A percentile compares a stretch with the other conserved stretches of the same genome.
These are phyloP conservation scores for Scaptomyza polygonia DNA, from an alignment of 2,888 invertebrate genomes.

Conservation along the genomic window DNA sequence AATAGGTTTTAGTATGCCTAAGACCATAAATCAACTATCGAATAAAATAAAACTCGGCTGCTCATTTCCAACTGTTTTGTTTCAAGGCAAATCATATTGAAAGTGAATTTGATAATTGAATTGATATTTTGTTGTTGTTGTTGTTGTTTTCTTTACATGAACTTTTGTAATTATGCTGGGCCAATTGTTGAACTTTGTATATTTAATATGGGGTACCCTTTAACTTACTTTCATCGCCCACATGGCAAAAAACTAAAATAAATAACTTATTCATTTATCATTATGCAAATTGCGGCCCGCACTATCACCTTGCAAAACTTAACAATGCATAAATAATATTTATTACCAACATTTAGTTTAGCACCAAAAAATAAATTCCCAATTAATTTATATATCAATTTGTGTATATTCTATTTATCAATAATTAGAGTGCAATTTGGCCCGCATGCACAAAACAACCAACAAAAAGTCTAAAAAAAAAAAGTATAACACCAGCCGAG, in stretches of 20 bases:
- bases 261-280: constrained; percentile 34
- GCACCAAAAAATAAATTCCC: constrained; percentile 5
- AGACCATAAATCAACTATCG: constrained; percentile 8
- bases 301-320: constrained; percentile 54
- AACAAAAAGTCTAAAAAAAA: constrained; percentile 1
- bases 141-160: constrained; percentile 8
- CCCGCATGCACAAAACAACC: constrained; percentile 61
- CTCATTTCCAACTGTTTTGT: constrained; percentile 33
- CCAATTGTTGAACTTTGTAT: constrained; percentile 29
- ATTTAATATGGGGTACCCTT: constrained; percentile 24
- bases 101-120: constrained; percentile 60
- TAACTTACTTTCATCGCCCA: constrained; percentile 63
- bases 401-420: constrained; percentile 32
- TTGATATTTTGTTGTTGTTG: neutral
- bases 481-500: neutral
- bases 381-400: neutral
- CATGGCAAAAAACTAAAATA: constrained; percentile 16
- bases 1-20: neutral
- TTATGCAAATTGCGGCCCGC: constrained; percentile 65
- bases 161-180: constrained; percentile 25
- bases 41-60: neutral
- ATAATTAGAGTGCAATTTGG: constrained; percentile 68
- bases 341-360: constrained; percentile 22
- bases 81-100: constrained; percentile 25
- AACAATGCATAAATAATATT: constrained; percentile 47